phyloP scores from a whole-genome alignment of 2,888 invertebrate species.

The Pinctada fucata region DNA sequence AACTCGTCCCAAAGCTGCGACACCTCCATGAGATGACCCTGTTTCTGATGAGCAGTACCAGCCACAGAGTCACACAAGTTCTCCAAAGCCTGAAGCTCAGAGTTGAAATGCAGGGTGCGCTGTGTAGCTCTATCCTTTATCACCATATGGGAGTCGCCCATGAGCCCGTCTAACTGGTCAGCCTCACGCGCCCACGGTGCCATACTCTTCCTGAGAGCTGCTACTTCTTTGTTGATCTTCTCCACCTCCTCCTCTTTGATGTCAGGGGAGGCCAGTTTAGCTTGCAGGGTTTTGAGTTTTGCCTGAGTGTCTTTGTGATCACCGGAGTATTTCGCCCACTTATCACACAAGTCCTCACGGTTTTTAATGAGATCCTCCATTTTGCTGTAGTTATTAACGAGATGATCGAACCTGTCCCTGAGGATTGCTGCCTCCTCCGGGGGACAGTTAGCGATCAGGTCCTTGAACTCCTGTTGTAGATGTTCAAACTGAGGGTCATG shows the following conservation, averaged over 20 bases:
- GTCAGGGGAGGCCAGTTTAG: conserved; percentile 87
- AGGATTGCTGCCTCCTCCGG: conserved; percentile 86
- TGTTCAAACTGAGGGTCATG: conserved; percentile 87
- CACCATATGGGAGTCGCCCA: conserved; percentile 65
- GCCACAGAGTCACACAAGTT: conserved; percentile 61
- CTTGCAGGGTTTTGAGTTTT: conserved; percentile 88
- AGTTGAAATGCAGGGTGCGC: conserved; percentile 69
- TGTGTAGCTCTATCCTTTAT: conserved; percentile 72
- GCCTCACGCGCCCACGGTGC: conserved; percentile 63
- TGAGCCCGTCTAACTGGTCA: conserved; percentile 68
- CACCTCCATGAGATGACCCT: conserved; percentile 75
- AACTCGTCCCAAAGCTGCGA: conserved; percentile 87
- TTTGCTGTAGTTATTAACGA: conserved; percentile 86
- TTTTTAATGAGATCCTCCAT: conserved; percentile 70
- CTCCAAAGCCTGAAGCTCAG: conserved; percentile 67
- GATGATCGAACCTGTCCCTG: conserved; percentile 85
- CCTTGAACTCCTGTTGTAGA: conserved; percentile 90
- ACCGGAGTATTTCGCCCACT: conserved; percentile 86
- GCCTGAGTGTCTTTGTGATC: conserved; percentile 89
- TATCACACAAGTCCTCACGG: conserved; percentile 71
- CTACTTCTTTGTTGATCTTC: conserved; percentile 84
- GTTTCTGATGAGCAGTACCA: conserved; percentile 65
- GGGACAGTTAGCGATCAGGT: conserved; percentile 84
- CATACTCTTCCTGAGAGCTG: conserved; percentile 80
- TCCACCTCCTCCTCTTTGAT: conserved; percentile 83